These are phyloP conservation scores for Lonchura striata DNA, from an alignment of 2,113 vertebrate genomes.

Conservation along the genomic window DNA sequence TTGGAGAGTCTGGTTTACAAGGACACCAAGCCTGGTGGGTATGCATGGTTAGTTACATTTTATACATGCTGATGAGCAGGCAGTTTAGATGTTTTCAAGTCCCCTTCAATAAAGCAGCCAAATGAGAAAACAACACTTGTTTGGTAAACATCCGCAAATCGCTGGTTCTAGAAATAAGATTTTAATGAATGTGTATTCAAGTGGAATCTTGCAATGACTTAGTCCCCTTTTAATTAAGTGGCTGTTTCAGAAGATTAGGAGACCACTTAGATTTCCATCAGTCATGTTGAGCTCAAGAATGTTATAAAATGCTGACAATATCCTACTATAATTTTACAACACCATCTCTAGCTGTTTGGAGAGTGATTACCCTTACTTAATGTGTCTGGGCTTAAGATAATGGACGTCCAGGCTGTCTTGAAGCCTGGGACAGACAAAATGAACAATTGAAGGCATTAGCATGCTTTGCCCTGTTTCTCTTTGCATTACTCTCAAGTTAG, in stretches of 20 bases:
- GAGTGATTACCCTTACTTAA: background rate
- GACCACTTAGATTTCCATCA: background rate
- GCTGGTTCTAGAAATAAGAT: background rate
- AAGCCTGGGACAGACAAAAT: background rate
- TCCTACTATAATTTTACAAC: background rate
- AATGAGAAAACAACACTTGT: background rate
- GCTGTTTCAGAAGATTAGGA: background rate
- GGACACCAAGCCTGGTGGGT: slow-evolving; percentile 87
- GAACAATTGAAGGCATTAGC: background rate
- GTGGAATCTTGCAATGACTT: background rate
- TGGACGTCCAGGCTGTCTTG: background rate
- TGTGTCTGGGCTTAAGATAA: background rate
- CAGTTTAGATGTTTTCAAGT: background rate
- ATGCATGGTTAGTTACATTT: slow-evolving; percentile 58
- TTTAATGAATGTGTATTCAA: background rate
- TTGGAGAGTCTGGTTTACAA: slow-evolving; percentile 91
- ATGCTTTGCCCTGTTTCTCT: background rate
- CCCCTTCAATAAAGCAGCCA: background rate
- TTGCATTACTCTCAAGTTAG: background rate
- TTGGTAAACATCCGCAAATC: background rate
- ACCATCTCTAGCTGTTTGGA: background rate
- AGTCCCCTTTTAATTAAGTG: background rate
- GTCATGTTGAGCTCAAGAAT: background rate
- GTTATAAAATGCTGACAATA: background rate
- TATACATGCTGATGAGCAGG: background rate